phyloP scores from a whole-genome alignment of 2,888 invertebrate species.

The Ennomos fuscantarius region DNA sequence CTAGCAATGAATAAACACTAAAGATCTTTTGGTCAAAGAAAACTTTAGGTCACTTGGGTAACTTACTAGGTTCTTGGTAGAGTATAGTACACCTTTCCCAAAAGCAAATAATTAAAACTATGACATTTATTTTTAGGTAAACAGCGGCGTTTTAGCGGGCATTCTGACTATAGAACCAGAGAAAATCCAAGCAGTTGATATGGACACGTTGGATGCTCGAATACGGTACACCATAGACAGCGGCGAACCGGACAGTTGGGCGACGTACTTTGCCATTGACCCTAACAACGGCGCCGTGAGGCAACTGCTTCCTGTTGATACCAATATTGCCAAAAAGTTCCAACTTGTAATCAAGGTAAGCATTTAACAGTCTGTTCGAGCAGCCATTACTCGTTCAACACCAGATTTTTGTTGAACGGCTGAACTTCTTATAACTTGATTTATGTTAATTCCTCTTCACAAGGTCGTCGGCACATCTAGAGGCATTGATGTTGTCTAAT shows the following conservation, averaged over 20 bases:
- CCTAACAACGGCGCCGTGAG: slow-evolving; percentile 91
- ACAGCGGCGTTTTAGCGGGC: slow-evolving; percentile 93
- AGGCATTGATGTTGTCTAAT: too few relatives aligned
- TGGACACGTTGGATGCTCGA: slow-evolving; percentile 94
- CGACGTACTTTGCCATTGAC: slow-evolving; percentile 93
- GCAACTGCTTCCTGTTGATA: slow-evolving; percentile 92
- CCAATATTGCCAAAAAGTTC: slow-evolving; percentile 91
- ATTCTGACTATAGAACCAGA: slow-evolving; percentile 93
- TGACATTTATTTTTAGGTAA: slow-evolving; percentile 84
- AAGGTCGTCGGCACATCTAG: too few relatives aligned
- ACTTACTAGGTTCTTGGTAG: too few relatives aligned
- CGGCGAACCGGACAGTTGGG: slow-evolving; percentile 91
- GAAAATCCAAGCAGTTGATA: slow-evolving; percentile 95
- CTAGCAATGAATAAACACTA: too few relatives aligned
- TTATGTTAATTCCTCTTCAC: too few relatives aligned
- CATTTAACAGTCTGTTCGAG: too few relatives aligned
- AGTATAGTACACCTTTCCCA: too few relatives aligned
- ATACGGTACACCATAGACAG: slow-evolving; percentile 93
- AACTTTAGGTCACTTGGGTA: too few relatives aligned
- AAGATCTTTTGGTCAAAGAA: too few relatives aligned
- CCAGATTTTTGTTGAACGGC: too few relatives aligned
- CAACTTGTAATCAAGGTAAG: slow-evolving; percentile 91
- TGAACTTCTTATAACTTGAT: too few relatives aligned
- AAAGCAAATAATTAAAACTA: not conserved
- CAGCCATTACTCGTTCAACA: too few relatives aligned